A percentile compares a stretch with the other conserved stretches of the same genome.
Evolutionary conservation across 2,113 vertebrate species (phyloP).

Genomic region (Oncorhynchus masou): DNA sequence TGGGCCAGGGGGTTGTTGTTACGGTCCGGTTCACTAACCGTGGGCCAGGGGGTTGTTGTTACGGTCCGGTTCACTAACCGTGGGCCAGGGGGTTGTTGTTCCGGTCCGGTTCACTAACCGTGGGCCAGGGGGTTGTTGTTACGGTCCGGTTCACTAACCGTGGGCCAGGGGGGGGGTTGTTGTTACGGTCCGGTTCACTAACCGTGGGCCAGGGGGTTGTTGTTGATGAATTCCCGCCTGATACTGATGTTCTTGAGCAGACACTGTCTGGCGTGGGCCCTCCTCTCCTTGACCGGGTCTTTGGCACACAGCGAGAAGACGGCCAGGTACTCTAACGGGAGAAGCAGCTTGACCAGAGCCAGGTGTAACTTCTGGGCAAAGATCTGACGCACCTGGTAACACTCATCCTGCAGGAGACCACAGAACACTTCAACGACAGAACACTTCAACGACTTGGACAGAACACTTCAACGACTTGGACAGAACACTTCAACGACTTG

Average conservation of each 20-base stretch:
- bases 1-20: not conserved
- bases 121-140: not conserved
- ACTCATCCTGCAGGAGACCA: conserved; percentile 85
- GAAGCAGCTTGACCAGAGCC: conserved; percentile 90
- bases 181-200: conserved; percentile 42
- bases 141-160: no score
- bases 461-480: no score
- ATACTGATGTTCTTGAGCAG: conserved; percentile 98
- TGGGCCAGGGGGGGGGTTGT: not conserved
- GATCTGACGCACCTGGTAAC: conserved; percentile 98
- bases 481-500: no score
- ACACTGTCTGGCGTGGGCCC: conserved; percentile 96
- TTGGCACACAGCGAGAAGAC: conserved; percentile 98
- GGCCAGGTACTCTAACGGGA: conserved; percentile 96
- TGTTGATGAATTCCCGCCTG: conserved; percentile 96
- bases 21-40: not conserved
- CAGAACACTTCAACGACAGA: no score
- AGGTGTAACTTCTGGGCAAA: conserved; percentile 98
- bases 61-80: conserved; percentile 71
- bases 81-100: conserved; percentile 88
- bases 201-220: conserved; percentile 93
- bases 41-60: not conserved
- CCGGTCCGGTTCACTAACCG: no score
- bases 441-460: no score
- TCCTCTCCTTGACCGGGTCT: conserved; percentile 97